These are phyloP conservation scores for Trachythela sp. DNA, from an alignment of 64 coral and sea anemone genomes.

Conservation along the genomic window DNA sequence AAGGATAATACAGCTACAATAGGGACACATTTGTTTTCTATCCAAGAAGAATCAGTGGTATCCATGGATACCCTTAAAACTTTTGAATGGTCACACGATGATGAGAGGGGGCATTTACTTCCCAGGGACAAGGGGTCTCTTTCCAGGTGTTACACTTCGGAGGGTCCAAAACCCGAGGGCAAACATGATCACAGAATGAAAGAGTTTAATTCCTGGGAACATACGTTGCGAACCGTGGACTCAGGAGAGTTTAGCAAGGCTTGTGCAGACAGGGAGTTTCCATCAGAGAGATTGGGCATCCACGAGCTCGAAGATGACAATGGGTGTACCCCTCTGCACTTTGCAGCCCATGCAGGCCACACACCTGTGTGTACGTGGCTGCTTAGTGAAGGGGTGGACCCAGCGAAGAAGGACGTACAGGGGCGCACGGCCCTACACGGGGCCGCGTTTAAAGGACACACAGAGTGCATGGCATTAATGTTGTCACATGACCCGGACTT, in stretches of 20 bases:
- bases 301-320: neutral
- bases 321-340: conserved; percentile 82
- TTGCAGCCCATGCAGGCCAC: conserved; percentile 82
- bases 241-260: neutral
- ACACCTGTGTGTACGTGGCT: conserved; percentile 71
- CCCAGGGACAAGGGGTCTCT: neutral
- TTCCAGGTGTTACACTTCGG: neutral
- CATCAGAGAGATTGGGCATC: neutral
- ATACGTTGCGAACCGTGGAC: neutral
- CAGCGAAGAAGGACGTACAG: conserved; percentile 58
- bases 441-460: conserved; percentile 71
- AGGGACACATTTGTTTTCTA: neutral
- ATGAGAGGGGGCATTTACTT: neutral
- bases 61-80: neutral
- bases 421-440: conserved; percentile 82
- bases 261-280: neutral
- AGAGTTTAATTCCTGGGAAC: neutral
- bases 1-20: neutral
- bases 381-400: conserved; percentile 65
- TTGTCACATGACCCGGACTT: neutral
- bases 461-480: conserved; percentile 77
- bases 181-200: neutral
- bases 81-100: neutral
- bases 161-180: neutral
- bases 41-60: neutral